These are phyloP conservation scores for Nycticorax nycticorax DNA, from an alignment of 2,113 vertebrate genomes.

Conservation along the genomic window DNA sequence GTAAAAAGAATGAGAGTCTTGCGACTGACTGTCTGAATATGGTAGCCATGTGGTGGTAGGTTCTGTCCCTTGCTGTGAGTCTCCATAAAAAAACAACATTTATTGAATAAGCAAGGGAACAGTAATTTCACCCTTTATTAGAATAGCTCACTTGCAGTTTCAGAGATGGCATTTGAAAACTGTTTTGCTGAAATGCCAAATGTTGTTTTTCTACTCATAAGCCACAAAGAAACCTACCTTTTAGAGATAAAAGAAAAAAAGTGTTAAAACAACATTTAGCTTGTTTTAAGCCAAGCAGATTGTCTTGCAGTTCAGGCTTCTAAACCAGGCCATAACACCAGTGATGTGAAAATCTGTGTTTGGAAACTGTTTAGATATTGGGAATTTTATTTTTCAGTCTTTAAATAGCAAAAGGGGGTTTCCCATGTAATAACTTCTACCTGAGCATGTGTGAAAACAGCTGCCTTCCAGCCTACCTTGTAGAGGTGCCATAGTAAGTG, in stretches of 20 bases:
- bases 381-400: background rate
- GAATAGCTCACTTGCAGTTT: background rate
- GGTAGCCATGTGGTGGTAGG: background rate
- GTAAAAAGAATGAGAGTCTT: background rate
- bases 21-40: background rate
- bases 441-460: background rate
- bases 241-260: slow-evolving; percentile 13
- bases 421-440: background rate
- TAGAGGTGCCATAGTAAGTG: background rate
- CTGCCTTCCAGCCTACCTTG: background rate
- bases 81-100: background rate
- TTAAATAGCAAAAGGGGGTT: background rate
- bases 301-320: slow-evolving; percentile 35
- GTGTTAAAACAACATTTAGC: slow-evolving; percentile 41
- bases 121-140: background rate
- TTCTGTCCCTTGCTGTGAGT: background rate
- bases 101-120: background rate
- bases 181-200: slow-evolving; percentile 33
- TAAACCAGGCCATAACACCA: slow-evolving; percentile 48
- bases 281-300: slow-evolving; percentile 46
- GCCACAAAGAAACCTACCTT: slow-evolving; percentile 48
- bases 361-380: background rate
- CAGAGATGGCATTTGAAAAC: slow-evolving; percentile 12
- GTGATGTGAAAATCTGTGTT: slow-evolving; percentile 40
- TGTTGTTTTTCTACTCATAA: slow-evolving; percentile 35